Percentiles rank a stretch among this genome's conserved stretches.
These are phyloP conservation scores for Scortum barcoo DNA, from an alignment of 2,113 vertebrate species.

Conservation along the genomic window DNA sequence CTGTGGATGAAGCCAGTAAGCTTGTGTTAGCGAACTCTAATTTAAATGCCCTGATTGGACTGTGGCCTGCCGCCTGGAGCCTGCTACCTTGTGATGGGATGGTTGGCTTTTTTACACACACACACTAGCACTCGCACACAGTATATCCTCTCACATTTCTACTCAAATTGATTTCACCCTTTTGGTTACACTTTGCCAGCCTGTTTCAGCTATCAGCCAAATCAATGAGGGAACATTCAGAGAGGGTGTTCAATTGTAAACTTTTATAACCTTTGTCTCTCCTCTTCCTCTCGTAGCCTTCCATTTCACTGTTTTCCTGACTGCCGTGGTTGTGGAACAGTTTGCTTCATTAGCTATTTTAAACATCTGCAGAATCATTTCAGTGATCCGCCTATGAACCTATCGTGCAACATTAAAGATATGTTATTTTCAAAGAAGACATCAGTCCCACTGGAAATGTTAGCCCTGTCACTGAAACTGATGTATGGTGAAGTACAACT, in stretches of 20 bases:
- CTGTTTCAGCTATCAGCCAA: conserved; percentile 9
- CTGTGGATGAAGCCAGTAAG: conserved; percentile 48
- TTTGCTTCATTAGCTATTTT: conserved; percentile 41
- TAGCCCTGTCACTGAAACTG: background rate
- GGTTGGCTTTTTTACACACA: conserved; percentile 1
- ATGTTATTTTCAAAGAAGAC: conserved; percentile 5
- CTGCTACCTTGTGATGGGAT: conserved; percentile 65
- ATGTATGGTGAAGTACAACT: background rate
- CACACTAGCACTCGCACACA: conserved; percentile 17
- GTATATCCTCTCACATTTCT: conserved; percentile 14
- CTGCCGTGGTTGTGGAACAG: conserved; percentile 12
- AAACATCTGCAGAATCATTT: conserved; percentile 45
- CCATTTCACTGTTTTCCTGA: background rate
- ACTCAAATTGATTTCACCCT: conserved; percentile 47
- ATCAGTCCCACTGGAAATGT: background rate
- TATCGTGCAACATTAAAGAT: conserved; percentile 29
- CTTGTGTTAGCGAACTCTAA: conserved; percentile 54
- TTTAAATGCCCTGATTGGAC: conserved; percentile 53
- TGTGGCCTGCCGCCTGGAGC: conserved; percentile 44
- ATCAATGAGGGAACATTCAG: conserved; percentile 19
- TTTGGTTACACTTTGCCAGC: conserved; percentile 30
- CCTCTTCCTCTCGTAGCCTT: background rate
- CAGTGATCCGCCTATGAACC: conserved; percentile 24
- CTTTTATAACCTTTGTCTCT: conserved; percentile 38
- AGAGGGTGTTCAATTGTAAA: conserved; percentile 29